Evolutionary conservation across 2,113 vertebrate species (phyloP), one percentile per base, ranked within the genome.

Genomic region (Erythrocercus mccallii): DNA sequence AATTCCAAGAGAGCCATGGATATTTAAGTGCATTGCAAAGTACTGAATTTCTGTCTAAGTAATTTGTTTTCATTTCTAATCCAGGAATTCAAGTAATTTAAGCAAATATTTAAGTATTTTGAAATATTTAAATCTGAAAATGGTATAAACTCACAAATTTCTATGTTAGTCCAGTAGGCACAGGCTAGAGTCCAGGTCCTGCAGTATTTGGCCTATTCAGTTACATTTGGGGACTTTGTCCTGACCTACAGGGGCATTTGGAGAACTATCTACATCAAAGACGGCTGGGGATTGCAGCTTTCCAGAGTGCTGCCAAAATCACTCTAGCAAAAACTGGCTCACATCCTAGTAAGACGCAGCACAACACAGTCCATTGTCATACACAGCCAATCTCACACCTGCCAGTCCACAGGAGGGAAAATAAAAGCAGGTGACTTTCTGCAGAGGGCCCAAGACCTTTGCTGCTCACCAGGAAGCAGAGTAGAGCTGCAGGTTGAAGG

Each of bases 341-440:
- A 38, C 18, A 38, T 18, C n/a, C 31, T 1, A 2, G 60, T 18
- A 53, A 31, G 24, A 31, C 1, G 16, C 0, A n/a, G 47, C 79
- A 40, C 40, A 74, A 65, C 45, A 37, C 3, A 22, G 37, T 7
- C 40, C 62, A 6, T 3, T 50, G 37, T 37, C 54, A 15, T 0
- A 45, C 45, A 14, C 24, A 65, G 37, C 8, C 1, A 3, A 10
- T 5, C 40, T 40, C 35, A 0, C 6, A 8, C 25, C 28, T n/a
- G 17, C 28, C 48, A 30, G 54, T 19, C 5, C 1, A 21, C 24
- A 3, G 2, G 6, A 35, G 30, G 14, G 54, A 12, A 19, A 38
- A 21, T 6, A 44, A 70, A 79, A 42, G 54, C 27, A 47, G 33
- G 81, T 17, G 73, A 65, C 60, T 33, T 84, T 38, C 45, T 27